A percentile compares a stretch with the other conserved stretches of the same genome.
These are phyloP conservation scores for Aspiorhynchus laticeps DNA, from an alignment of 2,113 vertebrate genomes.

Conservation along the genomic window DNA sequence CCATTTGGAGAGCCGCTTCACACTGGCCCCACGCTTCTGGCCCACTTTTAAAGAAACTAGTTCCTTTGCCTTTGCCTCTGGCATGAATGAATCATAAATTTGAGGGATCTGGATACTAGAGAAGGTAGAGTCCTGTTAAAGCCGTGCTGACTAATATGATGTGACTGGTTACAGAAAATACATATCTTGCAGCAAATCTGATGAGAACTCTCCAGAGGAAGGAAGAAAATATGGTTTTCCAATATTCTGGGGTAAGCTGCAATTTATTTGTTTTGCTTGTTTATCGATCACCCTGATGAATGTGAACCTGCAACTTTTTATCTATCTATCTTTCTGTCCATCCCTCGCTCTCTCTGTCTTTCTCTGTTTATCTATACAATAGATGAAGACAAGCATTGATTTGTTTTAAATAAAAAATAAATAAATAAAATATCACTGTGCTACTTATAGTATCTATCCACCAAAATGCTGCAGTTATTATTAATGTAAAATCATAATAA, in stretches of 20 bases:
- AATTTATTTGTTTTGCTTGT: neutral
- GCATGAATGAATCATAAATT: slow-evolving; percentile 50
- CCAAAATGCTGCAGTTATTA: neutral
- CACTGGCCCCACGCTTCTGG: slow-evolving; percentile 45
- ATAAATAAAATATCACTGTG: neutral
- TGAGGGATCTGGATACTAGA: slow-evolving; percentile 38
- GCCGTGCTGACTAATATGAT: slow-evolving; percentile 7
- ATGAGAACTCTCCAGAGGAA: slow-evolving; percentile 41
- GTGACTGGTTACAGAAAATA: slow-evolving; percentile 46
- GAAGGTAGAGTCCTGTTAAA: slow-evolving; percentile 44
- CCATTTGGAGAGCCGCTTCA: slow-evolving; percentile 42
- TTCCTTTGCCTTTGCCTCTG: slow-evolving; percentile 48
- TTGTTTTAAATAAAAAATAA: neutral
- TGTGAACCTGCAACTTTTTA: neutral
- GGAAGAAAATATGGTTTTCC: slow-evolving; percentile 17
- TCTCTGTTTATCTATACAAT: neutral
- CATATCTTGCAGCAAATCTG: slow-evolving; percentile 40
- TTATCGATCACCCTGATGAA: neutral
- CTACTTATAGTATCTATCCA: neutral
- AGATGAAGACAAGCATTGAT: neutral
- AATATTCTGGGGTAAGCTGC: slow-evolving; percentile 27
- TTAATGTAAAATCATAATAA: neutral
- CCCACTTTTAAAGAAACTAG: slow-evolving; percentile 50
- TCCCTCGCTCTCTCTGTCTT: neutral
- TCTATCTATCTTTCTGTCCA: neutral